These are phyloP conservation scores for Mayetiola destructor DNA, from an alignment of 2,888 invertebrate species.

Conservation along the genomic window DNA sequence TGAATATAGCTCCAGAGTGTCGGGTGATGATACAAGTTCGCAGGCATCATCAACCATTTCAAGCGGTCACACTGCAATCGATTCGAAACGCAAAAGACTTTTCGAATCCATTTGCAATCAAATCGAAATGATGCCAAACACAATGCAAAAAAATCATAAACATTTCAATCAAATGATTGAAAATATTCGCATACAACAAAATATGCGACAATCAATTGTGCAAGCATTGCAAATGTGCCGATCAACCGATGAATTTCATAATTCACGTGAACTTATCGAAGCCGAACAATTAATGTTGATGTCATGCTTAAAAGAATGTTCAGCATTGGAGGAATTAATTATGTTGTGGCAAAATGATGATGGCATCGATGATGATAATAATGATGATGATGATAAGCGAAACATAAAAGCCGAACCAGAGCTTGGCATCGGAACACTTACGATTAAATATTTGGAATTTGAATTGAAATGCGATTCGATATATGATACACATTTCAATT, in stretches of 20 bases:
- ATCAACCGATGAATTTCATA: constrained; percentile 34
- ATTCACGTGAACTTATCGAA: constrained; percentile 38
- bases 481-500: constrained; percentile 32
- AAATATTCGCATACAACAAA: constrained; percentile 21
- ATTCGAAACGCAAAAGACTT: neutral
- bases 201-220: constrained; percentile 31
- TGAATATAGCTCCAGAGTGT: too few relatives aligned
- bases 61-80: neutral
- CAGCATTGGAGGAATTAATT: constrained; percentile 15
- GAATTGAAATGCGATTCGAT: constrained; percentile 26
- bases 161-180: constrained; percentile 14
- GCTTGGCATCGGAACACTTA: constrained; percentile 24
- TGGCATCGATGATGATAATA: neutral
- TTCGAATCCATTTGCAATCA: neutral
- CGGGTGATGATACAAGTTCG: constrained; percentile 15
- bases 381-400: neutral
- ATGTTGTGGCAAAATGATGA: constrained; percentile 15
- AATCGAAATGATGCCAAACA: neutral
- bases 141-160: neutral
- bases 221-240: constrained; percentile 37
- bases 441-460: constrained; percentile 23
- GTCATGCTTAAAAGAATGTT: constrained; percentile 26
- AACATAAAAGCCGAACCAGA: constrained; percentile 15
- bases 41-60: neutral
- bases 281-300: constrained; percentile 37